Base-by-base conservation (phyloP, 2,797 vertebrate species). In the Propithecus deckenii region DNA sequence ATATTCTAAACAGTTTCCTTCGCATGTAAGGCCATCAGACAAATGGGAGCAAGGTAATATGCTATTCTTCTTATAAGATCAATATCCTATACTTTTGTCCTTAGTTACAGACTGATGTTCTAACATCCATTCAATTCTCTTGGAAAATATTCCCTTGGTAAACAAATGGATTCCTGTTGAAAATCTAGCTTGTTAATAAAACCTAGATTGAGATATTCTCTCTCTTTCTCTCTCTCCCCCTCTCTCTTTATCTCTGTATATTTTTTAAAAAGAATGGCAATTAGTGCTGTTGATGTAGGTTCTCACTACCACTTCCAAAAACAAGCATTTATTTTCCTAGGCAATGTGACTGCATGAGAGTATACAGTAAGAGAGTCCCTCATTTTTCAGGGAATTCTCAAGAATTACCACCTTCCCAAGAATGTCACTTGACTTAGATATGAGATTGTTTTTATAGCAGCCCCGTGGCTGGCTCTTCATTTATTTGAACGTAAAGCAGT, bases 401-500 rank as follows among this genome's bases (percentile, higher is more conserved):
- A 76, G 88, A 94, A 95, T 95, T 80, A 74, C 59, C 83, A 57
- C 50, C 35, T 94, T 74, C 83, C 65, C 80, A 38, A 35, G 69
- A 86, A 88, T 78, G 83, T 95, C 91, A 30, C 84, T 95, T 91
- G 96, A 94, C 50, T 95, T 84, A 94, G 91, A 86, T 13, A 81
- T 23, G 65, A 38, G 87, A 35, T 78, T 85, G 75, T 25, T 79
- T 41, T 97, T 67, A 96, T 15, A 52, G 81, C 28, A 35, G 79
- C 81, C 46, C 46, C 8, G 74, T 41, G 90, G 55, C 93, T 30
- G 30, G 50, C 71, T 86, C 69, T 94, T 97, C 94, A 92, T 97
- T 90, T 86, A 91, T 90, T 78, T 63, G 67, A 91, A 88, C 76
- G 41, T 86, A 94, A 96, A 97, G 85, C 92, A 81, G 30, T 72